These are phyloP conservation scores for Nowickia ferox DNA, from an alignment of 2,888 invertebrate genomes.

Conservation along the genomic window DNA sequence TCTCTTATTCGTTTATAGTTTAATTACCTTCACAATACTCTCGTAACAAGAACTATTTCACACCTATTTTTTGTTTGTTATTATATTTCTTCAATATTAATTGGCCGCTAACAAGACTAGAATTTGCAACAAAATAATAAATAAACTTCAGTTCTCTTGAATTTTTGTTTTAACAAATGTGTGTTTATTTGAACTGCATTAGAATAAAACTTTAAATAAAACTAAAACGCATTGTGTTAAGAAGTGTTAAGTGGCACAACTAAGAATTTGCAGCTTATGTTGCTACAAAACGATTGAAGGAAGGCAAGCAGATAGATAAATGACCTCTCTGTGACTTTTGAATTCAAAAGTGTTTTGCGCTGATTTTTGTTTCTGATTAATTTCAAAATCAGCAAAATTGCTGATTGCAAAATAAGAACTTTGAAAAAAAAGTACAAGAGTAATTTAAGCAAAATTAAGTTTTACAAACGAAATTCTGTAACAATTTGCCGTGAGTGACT, in stretches of 20 bases:
- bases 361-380: background rate
- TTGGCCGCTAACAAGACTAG: conserved; percentile 53
- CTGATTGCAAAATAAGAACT: conserved; percentile 49
- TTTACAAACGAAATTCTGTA: conserved; percentile 2
- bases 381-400: conserved; percentile 15
- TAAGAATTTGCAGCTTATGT: conserved; percentile 13
- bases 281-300: background rate
- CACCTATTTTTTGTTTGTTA: conserved; percentile 50
- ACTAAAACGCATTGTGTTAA: conserved; percentile 38
- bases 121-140: conserved; percentile 46
- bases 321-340: conserved; percentile 53
- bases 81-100: conserved; percentile 20
- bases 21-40: background rate
- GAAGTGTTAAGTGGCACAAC: conserved; percentile 14
- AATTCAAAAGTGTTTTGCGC: conserved; percentile 33
- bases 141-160: background rate
- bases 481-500: conserved; percentile 45
- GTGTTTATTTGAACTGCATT: conserved; percentile 47
- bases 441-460: conserved; percentile 34
- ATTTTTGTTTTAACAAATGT: background rate
- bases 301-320: background rate
- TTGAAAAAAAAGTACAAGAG: background rate
- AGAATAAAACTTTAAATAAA: conserved; percentile 13
- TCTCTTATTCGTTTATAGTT: too few relatives aligned
- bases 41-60: conserved; percentile 53